These are phyloP conservation scores for Rhagologus leucostigma DNA, from an alignment of 2,113 vertebrate species.

Conservation along the genomic window DNA sequence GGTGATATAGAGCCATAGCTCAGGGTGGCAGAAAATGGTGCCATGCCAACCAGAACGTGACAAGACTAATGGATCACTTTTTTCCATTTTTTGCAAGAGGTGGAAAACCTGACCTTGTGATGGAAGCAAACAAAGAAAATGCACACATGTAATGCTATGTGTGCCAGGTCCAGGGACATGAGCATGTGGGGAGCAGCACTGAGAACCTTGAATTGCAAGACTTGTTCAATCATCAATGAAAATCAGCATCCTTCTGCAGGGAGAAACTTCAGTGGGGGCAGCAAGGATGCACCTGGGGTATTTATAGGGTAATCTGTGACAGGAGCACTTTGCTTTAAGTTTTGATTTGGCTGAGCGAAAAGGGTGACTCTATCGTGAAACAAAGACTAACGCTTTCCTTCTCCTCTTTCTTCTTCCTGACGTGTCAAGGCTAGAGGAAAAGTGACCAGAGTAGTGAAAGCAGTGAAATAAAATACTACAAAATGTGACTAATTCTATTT, in stretches of 20 bases:
- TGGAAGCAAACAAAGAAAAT: not conserved
- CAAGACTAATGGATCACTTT: not conserved
- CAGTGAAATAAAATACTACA: not conserved
- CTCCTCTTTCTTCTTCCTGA: not conserved
- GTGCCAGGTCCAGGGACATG: not conserved
- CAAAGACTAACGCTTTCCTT: not conserved
- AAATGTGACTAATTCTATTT: not conserved
- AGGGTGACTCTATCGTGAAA: not conserved
- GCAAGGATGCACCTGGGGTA: not conserved
- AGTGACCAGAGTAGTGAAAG: not conserved
- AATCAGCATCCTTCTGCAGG: not conserved
- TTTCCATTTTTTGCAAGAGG: not conserved
- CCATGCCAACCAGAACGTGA: accelerated
- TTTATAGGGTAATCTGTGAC: not conserved
- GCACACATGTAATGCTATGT: accelerated
- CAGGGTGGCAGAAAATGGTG: not conserved
- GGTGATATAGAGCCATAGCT: not conserved
- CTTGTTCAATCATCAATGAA: accelerated
- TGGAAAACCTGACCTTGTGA: not conserved
- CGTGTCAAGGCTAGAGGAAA: not conserved
- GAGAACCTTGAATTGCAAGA: not conserved
- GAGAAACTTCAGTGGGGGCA: not conserved
- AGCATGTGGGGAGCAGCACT: not conserved
- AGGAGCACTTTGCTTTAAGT: not conserved
- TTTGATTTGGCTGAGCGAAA: not conserved